These are phyloP conservation scores for Columbina picui DNA, from an alignment of 2,113 vertebrate species.

Conservation along the genomic window DNA sequence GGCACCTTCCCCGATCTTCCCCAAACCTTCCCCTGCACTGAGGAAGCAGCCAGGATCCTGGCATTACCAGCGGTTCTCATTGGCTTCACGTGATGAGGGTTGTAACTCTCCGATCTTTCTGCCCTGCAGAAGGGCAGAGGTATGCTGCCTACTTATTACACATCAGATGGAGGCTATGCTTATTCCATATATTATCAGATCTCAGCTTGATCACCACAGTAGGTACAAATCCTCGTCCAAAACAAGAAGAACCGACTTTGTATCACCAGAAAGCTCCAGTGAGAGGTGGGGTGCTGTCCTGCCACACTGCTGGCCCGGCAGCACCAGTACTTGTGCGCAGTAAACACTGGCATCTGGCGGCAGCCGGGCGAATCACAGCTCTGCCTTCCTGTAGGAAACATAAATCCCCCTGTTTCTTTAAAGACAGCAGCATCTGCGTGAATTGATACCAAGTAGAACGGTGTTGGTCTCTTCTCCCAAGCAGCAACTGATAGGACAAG, in stretches of 20 bases:
- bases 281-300: accelerated
- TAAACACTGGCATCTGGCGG: slow-evolving; percentile 73
- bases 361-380: neutral
- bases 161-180: too few relatives aligned
- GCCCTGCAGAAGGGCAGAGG: neutral
- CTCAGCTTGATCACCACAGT: neutral
- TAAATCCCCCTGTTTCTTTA: too few relatives aligned
- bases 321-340: neutral
- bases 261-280: too few relatives aligned
- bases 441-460: neutral
- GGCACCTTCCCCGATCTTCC: accelerated
- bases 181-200: accelerated
- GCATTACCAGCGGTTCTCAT: neutral
- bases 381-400: neutral
- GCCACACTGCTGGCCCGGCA: neutral
- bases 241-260: neutral
- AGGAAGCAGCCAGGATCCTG: neutral
- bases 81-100: accelerated
- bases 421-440: neutral
- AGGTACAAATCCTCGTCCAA: neutral
- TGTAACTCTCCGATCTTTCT: accelerated
- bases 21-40: neutral
- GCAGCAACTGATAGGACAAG: too few relatives aligned
- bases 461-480: too few relatives aligned
- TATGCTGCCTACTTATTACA: neutral